These are phyloP conservation scores for Actinernus sp. DNA, from an alignment of 92 coral and sea anemone species.

Conservation along the genomic window DNA sequence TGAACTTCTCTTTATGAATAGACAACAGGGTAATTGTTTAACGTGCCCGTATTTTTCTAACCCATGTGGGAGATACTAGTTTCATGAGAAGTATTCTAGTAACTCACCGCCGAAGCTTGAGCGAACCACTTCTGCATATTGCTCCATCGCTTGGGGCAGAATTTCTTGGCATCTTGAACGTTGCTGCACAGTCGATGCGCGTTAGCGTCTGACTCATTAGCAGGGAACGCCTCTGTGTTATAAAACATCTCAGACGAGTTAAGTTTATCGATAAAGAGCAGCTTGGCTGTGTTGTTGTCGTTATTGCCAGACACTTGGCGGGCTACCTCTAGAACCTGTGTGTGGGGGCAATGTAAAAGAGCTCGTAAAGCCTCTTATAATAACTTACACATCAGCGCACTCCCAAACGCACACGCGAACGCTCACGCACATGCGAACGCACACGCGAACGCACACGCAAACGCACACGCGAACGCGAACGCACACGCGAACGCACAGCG, in stretches of 20 bases:
- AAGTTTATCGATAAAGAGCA: slow-evolving; percentile 49
- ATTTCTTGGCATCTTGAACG: slow-evolving; percentile 78
- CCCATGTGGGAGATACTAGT: no score
- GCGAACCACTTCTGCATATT: slow-evolving; percentile 80
- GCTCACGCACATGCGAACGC: no score
- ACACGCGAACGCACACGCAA: no score
- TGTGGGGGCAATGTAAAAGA: neutral
- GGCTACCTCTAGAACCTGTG: slow-evolving; percentile 76
- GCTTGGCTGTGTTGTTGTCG: slow-evolving; percentile 70
- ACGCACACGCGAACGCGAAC: no score
- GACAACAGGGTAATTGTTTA: no score
- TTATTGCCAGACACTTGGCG: slow-evolving; percentile 66
- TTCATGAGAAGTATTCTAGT: no score
- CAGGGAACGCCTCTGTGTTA: slow-evolving; percentile 75
- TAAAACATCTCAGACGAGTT: slow-evolving; percentile 74
- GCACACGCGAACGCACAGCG: no score
- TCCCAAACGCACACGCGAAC: no score
- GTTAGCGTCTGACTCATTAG: slow-evolving; percentile 84
- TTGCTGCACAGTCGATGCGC: slow-evolving; percentile 83
- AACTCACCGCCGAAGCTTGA: slow-evolving; percentile 65
- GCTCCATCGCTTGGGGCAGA: slow-evolving; percentile 89
- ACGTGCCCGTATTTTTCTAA: no score
- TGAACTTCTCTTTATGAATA: no score
- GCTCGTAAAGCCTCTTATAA: no score
- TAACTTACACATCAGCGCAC: no score